phyloP scores from a whole-genome alignment of 2,888 invertebrate species.

The Anorthoa munda region DNA sequence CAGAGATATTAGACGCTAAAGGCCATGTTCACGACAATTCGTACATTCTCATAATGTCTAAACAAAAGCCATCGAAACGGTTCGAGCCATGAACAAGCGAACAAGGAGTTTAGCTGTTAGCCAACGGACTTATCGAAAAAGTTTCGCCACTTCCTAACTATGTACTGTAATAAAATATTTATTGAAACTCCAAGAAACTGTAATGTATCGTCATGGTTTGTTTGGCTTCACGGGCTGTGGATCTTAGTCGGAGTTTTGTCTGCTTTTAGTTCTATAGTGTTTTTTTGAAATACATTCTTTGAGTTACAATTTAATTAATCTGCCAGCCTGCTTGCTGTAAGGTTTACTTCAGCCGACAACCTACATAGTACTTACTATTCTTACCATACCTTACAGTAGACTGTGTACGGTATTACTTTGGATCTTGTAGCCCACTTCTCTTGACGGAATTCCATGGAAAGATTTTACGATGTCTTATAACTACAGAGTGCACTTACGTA shows the following conservation, averaged over 20 bases:
- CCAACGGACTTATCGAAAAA: constrained; percentile 80
- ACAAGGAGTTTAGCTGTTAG: constrained; percentile 77
- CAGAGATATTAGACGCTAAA: constrained; percentile 76
- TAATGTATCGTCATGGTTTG: constrained; percentile 41
- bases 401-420: neutral
- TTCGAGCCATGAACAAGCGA: constrained; percentile 74
- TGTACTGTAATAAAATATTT: constrained; percentile 62
- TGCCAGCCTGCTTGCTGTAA: neutral
- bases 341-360: no score
- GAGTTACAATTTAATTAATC: neutral
- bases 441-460: neutral
- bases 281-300: neutral
- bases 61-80: constrained; percentile 82
- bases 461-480: constrained; percentile 3
- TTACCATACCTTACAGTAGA: no score
- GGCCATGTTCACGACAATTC: constrained; percentile 80
- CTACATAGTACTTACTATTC: no score
- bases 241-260: neutral
- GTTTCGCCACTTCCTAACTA: constrained; percentile 70
- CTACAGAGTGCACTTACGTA: neutral
- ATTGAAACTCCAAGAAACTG: constrained; percentile 55
- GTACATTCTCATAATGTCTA: constrained; percentile 83
- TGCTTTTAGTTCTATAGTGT: constrained; percentile 1
- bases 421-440: neutral
- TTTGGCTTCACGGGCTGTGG: constrained; percentile 26